Percentiles rank a stretch among this genome's conserved stretches.
phyloP scores from a whole-genome alignment of 2,797 vertebrate genomes.

The Astyanax mexicanus region DNA sequence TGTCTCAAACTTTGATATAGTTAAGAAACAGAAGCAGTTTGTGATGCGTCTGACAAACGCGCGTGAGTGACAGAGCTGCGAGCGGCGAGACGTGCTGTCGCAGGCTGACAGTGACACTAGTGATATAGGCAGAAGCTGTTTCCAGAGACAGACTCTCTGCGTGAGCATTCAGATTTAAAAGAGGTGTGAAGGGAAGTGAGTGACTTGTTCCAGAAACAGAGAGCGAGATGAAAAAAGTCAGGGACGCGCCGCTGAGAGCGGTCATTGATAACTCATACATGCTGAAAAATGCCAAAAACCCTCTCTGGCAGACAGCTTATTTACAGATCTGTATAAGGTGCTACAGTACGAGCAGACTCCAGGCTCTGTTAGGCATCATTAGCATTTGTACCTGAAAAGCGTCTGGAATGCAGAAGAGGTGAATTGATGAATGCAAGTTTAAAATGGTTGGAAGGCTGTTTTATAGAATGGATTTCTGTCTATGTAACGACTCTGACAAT shows the following conservation, averaged over 20 bases:
- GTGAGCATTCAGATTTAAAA: constrained; percentile 22
- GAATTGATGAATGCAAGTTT: constrained; percentile 42
- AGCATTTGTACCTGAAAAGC: constrained; percentile 10
- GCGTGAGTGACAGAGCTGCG: constrained; percentile 2
- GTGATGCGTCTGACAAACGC: background rate
- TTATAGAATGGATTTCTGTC: background rate
- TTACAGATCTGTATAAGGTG: constrained; percentile 14
- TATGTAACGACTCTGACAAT: background rate
- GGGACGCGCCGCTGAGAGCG: background rate
- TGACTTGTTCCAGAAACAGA: constrained; percentile 29
- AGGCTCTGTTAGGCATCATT: background rate
- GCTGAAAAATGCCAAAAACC: constrained; percentile 5
- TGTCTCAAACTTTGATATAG: constrained; percentile 4
- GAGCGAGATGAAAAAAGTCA: constrained; percentile 24
- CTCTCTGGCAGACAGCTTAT: constrained; percentile 5
- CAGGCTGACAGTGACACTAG: constrained; percentile 4
- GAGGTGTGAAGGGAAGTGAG: constrained; percentile 32
- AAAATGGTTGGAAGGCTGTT: constrained; percentile 11
- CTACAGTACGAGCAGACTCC: background rate
- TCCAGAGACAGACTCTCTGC: constrained; percentile 22
- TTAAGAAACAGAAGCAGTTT: constrained; percentile 7
- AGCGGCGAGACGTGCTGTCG: constrained; percentile 1
- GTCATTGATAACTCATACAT: constrained; percentile 14
- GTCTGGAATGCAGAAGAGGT: constrained; percentile 28
- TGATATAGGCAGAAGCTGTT: background rate